Percentiles rank a stretch among this genome's conserved stretches.
These are phyloP conservation scores for Chionis minor DNA, from an alignment of 2,113 vertebrate genomes.

Conservation along the genomic window DNA sequence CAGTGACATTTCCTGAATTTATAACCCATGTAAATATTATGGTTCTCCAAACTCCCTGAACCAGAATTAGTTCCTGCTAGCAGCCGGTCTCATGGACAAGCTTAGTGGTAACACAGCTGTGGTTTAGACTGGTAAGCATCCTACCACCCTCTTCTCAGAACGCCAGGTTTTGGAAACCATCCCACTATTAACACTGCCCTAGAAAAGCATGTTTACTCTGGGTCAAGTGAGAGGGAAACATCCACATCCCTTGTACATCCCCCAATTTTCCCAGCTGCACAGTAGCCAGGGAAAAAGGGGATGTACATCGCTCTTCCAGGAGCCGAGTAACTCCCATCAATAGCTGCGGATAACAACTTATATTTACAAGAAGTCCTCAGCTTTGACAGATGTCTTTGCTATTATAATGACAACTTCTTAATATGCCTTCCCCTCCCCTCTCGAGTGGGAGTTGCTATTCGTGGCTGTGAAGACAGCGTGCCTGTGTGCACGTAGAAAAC, in stretches of 20 bases:
- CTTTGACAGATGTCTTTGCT: neutral
- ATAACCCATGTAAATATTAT: neutral
- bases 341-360: no score
- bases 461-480: neutral
- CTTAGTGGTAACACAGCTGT: neutral
- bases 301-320: no score
- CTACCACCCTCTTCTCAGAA: neutral
- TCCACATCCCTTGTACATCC: no score
- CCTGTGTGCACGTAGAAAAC: rapidly evolving
- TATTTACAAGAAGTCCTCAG: neutral
- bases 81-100: neutral
- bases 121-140: neutral
- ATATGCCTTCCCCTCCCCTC: neutral
- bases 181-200: no score
- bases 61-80: neutral
- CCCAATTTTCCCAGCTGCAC: no score
- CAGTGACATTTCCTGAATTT: neutral
- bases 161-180: no score
- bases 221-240: no score
- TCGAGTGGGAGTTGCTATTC: neutral
- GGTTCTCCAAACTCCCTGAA: neutral
- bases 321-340: no score
- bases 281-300: no score
- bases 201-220: no score
- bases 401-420: neutral